phyloP scores from a whole-genome alignment of 2,797 vertebrate genomes.

The Rhincodon typus region DNA sequence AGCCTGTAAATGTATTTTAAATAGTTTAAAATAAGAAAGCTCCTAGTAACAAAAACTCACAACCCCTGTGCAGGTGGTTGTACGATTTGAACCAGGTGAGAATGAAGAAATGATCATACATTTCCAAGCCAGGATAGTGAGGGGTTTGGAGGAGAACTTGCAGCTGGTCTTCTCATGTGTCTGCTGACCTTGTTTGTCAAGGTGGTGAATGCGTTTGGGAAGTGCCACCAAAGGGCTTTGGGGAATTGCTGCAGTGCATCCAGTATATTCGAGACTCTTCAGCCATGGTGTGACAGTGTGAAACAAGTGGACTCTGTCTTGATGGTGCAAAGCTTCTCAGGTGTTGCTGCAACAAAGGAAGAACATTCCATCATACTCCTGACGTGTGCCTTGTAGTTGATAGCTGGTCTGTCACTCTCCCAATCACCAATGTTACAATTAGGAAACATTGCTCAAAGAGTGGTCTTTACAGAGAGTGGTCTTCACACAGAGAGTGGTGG shows the following conservation, averaged over 20 bases:
- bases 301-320: neutral
- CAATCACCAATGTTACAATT: too few relatives aligned
- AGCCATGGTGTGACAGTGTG: neutral
- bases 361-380: too few relatives aligned
- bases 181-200: neutral
- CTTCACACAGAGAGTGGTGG: too few relatives aligned
- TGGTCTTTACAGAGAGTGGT: too few relatives aligned
- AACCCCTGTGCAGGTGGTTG: neutral
- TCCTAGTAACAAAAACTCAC: neutral
- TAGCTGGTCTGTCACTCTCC: neutral
- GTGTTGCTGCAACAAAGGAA: neutral
- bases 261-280: neutral
- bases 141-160: neutral
- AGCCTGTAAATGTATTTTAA: neutral
- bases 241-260: too few relatives aligned
- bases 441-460: too few relatives aligned
- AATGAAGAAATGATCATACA: neutral
- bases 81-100: neutral
- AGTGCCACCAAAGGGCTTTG: neutral
- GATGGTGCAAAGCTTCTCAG: neutral
- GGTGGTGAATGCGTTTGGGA: neutral
- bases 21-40: neutral
- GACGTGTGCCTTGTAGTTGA: too few relatives aligned
- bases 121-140: neutral
- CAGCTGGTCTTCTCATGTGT: neutral